Evolutionary conservation across 2,888 invertebrate species (phyloP), one percentile per base, ranked within the genome.

Genomic region (Pristionchus fissidentatus): DNA sequence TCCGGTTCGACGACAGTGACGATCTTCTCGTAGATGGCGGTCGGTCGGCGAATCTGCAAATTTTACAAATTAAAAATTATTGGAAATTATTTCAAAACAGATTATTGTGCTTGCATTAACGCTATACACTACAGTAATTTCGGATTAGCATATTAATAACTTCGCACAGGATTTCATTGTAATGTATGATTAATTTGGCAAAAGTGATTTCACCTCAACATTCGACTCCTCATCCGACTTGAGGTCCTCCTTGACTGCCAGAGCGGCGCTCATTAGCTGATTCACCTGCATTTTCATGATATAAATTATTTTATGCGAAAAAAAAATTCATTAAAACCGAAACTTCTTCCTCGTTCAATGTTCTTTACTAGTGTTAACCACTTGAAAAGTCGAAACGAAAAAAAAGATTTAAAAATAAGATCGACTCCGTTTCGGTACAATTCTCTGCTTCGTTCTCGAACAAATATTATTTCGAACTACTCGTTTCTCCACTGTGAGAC

Each of bases 1-100:
- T 84, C 84, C 7, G 84, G 83, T 82, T 89, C 90, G 0, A 89
- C 82, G 0, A 90, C 88, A 57, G 88, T 90, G 3, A 90, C 87
- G 26, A 88, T 78, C 75, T 89, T 88, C 41, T 89, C 88, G 81
- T 84, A 88, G 38, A 85, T 84, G 29, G 87, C 85, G 10, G 86
- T 85, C 32, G 88, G 88, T 55, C 88, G 88, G 7, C 86, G 85
- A 13, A 89, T 88, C 83, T 84, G 75, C 8, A 60, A 60, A 49
- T 49, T 26, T 60, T 60, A 60, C n/a, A n/a, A 60, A 15, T n/a
- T 15, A 60, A n/a, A 60, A 60, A 60, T 60, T 15, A 60, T n/a
- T 60, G 10, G 49, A 19, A 49, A 49, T 49, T 15, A 49, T 49
- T 10, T 15, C 49, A 19, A 49, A 10, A 49, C 13, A 49, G 19